These are phyloP conservation scores for Chrysaora quinquecirrha DNA, from an alignment of 30 jellyfish, hydroid and myxozoan genomes.

Conservation along the genomic window DNA sequence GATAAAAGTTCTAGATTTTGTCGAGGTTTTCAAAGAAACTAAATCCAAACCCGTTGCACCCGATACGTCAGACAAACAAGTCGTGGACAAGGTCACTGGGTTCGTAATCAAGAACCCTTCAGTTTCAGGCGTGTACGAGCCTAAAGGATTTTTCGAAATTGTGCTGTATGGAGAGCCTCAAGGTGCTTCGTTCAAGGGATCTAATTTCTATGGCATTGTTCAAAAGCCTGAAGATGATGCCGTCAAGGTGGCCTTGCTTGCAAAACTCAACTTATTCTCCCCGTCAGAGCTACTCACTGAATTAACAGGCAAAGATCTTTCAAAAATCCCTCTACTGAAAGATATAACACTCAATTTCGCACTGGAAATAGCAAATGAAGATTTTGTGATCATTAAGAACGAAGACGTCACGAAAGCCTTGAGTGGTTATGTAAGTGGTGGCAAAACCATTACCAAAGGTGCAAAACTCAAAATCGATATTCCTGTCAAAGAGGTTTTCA, in stretches of 20 bases:
- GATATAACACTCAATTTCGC: conserved; percentile 60
- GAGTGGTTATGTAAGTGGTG: conserved; percentile 31
- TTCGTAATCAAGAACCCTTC: conserved; percentile 31
- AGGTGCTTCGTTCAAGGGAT: conserved; percentile 41
- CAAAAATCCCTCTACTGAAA: conserved; percentile 66
- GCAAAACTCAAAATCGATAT: conserved; percentile 43
- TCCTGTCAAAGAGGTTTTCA: conserved; percentile 69
- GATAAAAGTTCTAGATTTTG: conserved; percentile 29
- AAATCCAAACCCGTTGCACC: conserved; percentile 43
- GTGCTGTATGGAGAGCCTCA: conserved; percentile 65
- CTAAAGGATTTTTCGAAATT: conserved; percentile 65
- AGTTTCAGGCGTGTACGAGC: conserved; percentile 60
- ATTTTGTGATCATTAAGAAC: conserved; percentile 50
- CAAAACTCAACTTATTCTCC: conserved; percentile 36
- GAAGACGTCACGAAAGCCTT: conserved; percentile 49
- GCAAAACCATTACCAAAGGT: conserved; percentile 60
- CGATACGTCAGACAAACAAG: conserved; percentile 23
- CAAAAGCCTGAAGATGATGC: conserved; percentile 62
- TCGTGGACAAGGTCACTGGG: conserved; percentile 42
- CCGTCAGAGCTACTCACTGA: conserved; percentile 52
- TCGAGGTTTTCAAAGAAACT: conserved; percentile 24
- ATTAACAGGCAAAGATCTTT: conserved; percentile 68
- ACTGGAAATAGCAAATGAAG: conserved; percentile 52
- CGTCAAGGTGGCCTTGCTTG: conserved; percentile 48
- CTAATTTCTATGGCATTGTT: conserved; percentile 44